Conservation (phyloP, 2,113 vertebrate genomes). For the Isichthys henryi region DNA sequence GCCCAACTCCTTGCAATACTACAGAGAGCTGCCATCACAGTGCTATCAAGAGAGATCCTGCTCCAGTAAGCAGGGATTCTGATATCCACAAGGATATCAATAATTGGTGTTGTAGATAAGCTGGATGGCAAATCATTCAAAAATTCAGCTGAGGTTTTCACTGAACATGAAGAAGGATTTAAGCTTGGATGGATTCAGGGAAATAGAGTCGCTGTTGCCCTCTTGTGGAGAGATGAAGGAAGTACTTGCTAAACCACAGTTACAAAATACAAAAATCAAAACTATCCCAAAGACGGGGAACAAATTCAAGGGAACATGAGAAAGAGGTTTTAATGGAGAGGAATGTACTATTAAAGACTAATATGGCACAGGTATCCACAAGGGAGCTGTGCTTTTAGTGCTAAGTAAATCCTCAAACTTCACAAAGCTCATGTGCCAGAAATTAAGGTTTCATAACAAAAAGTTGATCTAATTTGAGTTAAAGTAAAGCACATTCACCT, state of each 20-base stretch:
- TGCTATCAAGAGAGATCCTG: background rate
- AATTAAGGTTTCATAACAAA: background rate
- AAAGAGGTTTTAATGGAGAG: background rate
- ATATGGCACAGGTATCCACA: background rate
- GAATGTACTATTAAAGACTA: background rate
- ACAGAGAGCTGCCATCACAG: background rate
- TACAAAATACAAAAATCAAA: background rate
- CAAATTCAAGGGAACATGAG: background rate
- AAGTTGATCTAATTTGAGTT: background rate
- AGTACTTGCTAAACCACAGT: background rate
- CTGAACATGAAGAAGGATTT: background rate
- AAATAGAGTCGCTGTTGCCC: background rate
- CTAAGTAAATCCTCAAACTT: background rate
- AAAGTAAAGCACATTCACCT: background rate
- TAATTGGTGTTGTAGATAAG: background rate
- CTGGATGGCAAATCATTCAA: slow-evolving; percentile 2
- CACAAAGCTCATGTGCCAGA: background rate
- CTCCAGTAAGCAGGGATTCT: background rate
- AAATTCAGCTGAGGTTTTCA: background rate
- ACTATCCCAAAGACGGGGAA: background rate
- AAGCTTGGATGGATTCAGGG: background rate
- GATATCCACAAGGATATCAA: background rate
- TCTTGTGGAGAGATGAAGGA: background rate
- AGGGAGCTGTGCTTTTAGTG: background rate
- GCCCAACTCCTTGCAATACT: background rate